Percentiles rank a stretch among this genome's conserved stretches.
phyloP scores from a whole-genome alignment of 2,113 vertebrate species.

The Gymnogyps californianus region DNA sequence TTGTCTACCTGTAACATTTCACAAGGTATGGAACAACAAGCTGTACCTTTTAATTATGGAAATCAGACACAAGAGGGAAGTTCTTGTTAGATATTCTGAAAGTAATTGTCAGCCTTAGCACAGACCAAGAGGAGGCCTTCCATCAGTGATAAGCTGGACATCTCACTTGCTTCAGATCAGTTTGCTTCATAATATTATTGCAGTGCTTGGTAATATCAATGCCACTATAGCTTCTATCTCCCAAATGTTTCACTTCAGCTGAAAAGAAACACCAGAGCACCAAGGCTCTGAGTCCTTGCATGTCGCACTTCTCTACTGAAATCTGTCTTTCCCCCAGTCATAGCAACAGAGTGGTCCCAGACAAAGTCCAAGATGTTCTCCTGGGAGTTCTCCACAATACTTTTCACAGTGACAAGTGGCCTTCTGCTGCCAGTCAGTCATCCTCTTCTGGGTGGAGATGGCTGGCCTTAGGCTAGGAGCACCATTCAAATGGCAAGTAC shows the following conservation, averaged over 20 bases:
- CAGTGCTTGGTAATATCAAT: background rate
- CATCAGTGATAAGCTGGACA: background rate
- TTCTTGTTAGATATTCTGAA: background rate
- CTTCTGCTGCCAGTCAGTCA: background rate
- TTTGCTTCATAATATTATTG: background rate
- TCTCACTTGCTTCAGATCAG: background rate
- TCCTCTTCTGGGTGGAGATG: background rate
- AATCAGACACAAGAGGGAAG: background rate
- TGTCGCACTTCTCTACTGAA: background rate
- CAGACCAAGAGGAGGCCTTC: background rate
- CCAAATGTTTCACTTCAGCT: background rate
- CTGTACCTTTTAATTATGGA: background rate
- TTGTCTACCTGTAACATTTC: background rate
- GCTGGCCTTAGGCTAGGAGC: background rate
- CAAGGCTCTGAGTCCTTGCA: background rate
- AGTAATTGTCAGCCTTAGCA: background rate
- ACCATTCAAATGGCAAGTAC: background rate
- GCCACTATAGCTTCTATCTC: background rate
- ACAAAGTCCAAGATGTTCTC: background rate
- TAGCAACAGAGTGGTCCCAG: background rate
- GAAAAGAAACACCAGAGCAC: background rate
- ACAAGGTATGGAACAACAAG: background rate
- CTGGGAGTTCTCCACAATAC: background rate
- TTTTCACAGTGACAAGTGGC: background rate
- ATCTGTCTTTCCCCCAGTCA: background rate